These are phyloP conservation scores for Amblyopsis hoosieri DNA, from an alignment of 2,797 vertebrate species.

Conservation along the genomic window DNA sequence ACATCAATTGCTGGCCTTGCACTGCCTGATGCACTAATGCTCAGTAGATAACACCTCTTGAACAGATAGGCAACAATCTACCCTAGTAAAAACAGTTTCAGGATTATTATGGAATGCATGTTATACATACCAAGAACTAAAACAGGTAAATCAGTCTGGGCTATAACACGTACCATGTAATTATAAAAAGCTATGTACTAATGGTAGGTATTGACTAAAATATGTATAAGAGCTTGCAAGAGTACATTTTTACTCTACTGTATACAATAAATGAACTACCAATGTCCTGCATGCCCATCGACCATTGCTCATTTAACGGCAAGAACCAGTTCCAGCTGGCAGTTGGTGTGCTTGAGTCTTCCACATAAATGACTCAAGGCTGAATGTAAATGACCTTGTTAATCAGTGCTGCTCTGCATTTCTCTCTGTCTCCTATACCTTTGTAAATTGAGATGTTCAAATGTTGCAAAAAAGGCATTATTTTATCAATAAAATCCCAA, in stretches of 20 bases:
- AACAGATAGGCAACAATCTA: slow-evolving; percentile 1
- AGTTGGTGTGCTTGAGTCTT: slow-evolving; percentile 39
- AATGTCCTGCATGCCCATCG: slow-evolving; percentile 22
- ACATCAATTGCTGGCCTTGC: neutral
- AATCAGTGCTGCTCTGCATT: slow-evolving; percentile 63
- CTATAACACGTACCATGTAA: slow-evolving; percentile 20
- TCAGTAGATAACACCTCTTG: slow-evolving; percentile 26
- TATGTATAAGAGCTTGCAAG: slow-evolving; percentile 36
- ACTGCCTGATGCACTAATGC: slow-evolving; percentile 21
- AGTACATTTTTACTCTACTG: slow-evolving; percentile 33
- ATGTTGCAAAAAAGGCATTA: slow-evolving; percentile 75
- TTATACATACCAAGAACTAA: slow-evolving; percentile 31
- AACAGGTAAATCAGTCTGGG: slow-evolving; percentile 28
- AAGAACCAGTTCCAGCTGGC: slow-evolving; percentile 43
- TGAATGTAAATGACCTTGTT: slow-evolving; percentile 55
- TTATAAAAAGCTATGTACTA: slow-evolving; percentile 32
- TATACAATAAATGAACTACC: slow-evolving; percentile 21
- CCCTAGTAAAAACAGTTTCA: slow-evolving; percentile 9
- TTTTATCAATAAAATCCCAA: slow-evolving; percentile 81
- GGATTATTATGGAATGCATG: slow-evolving; percentile 60
- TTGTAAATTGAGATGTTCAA: slow-evolving; percentile 69
- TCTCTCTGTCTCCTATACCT: slow-evolving; percentile 70
- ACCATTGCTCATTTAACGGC: slow-evolving; percentile 41
- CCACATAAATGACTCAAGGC: slow-evolving; percentile 42
- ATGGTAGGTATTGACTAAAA: slow-evolving; percentile 46